phyloP scores from a whole-genome alignment of 2,888 invertebrate genomes.

The Crematogaster levior region DNA sequence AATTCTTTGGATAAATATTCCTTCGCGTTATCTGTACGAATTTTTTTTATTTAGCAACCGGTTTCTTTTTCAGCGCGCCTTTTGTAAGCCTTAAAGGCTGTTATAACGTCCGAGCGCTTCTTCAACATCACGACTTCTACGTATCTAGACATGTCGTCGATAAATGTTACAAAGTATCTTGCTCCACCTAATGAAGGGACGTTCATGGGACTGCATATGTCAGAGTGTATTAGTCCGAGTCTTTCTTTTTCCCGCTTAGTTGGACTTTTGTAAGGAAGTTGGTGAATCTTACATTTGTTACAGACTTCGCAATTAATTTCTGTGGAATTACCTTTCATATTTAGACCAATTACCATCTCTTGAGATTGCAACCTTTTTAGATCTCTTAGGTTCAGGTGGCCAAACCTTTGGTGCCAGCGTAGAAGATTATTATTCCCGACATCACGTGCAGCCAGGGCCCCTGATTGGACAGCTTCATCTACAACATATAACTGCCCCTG shows the following conservation, averaged over 20 bases:
- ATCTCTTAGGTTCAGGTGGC: conserved; percentile 65
- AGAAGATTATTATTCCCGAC: not conserved
- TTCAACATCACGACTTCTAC: not conserved
- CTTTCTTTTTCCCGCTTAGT: not conserved
- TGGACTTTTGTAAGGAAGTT: conserved; percentile 47
- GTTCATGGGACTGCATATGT: not conserved
- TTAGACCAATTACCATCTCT: conserved; percentile 58
- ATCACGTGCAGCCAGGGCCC: not conserved
- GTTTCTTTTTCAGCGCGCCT: not conserved
- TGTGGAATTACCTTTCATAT: conserved; percentile 6
- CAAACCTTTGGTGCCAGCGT: conserved; percentile 64
- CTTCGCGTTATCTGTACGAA: conserved; percentile 14
- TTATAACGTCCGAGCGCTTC: not conserved
- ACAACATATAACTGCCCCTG: conserved; percentile 42
- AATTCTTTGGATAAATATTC: conserved; percentile 3
- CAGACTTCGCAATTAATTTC: conserved; percentile 47
- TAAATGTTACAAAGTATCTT: conserved; percentile 6
- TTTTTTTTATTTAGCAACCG: conserved; percentile 13
- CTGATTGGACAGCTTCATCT: not conserved
- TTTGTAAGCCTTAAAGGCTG: not conserved
- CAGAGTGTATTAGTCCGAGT: not conserved
- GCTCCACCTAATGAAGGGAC: not conserved
- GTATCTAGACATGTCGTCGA: not conserved
- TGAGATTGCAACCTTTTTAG: conserved; percentile 57
- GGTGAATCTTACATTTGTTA: conserved; percentile 59